phyloP scores from a whole-genome alignment of 2,797 vertebrate species.

The Catamblyrhynchus diadema region DNA sequence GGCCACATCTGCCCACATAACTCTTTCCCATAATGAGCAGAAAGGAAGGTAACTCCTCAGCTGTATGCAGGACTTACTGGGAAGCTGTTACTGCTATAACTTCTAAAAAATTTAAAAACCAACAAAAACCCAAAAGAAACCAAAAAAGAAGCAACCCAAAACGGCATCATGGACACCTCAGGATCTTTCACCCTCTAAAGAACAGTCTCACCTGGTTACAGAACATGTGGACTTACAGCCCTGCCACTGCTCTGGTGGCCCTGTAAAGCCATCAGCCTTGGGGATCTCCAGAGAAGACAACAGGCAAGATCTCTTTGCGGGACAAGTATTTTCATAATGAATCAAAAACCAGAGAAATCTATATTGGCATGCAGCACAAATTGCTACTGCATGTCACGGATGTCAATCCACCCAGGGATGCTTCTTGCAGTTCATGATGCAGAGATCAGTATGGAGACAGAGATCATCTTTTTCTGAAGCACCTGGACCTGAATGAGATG shows the following conservation, averaged over 20 bases:
- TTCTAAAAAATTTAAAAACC: background rate
- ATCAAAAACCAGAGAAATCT: background rate
- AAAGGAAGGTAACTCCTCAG: background rate
- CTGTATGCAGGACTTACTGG: background rate
- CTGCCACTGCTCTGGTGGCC: background rate
- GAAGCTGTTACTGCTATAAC: background rate
- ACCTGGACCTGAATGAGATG: background rate
- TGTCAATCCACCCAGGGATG: background rate
- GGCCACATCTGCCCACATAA: background rate
- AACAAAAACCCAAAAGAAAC: accelerated
- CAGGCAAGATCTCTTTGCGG: background rate
- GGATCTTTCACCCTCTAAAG: background rate
- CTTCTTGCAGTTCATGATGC: background rate
- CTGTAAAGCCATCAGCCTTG: background rate
- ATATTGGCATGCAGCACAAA: background rate
- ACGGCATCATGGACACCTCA: background rate
- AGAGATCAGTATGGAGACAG: background rate
- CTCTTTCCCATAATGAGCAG: background rate
- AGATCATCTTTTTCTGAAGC: background rate
- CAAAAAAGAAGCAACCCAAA: background rate
- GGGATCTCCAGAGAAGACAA: background rate
- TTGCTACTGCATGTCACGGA: background rate
- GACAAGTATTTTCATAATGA: background rate
- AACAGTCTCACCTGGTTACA: background rate
- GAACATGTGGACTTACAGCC: background rate